Conservation (phyloP, 2,113 vertebrate genomes). For the Pycnonotus jocosus region DNA sequence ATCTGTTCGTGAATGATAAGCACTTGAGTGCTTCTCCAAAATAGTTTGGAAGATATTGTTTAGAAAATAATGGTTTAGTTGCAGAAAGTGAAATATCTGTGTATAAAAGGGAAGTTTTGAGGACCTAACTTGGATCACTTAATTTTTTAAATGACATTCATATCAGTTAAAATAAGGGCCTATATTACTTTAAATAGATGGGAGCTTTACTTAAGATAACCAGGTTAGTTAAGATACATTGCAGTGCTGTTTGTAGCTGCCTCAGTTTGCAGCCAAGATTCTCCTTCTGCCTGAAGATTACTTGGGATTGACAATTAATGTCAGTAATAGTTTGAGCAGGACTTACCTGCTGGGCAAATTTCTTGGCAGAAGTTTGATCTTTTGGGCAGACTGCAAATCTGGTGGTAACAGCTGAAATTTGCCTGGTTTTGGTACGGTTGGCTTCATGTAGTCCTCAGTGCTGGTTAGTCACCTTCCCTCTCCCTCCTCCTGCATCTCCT, state of each 20-base stretch:
- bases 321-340: background rate
- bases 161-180: background rate
- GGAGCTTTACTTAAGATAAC: background rate
- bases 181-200: background rate
- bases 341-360: background rate
- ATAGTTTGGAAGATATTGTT: background rate
- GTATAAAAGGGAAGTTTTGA: background rate
- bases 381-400: background rate
- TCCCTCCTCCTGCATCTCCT: background rate
- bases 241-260: background rate
- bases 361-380: background rate
- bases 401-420: background rate
- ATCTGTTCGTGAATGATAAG: background rate
- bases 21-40: slow-evolving; percentile 4
- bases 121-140: background rate
- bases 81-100: background rate
- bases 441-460: background rate
- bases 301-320: background rate
- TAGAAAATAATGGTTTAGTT: background rate
- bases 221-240: background rate
- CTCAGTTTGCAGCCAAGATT: background rate
- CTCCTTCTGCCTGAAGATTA: background rate
- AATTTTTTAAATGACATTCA: background rate
- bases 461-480: background rate
- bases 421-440: background rate